Conservation (phyloP, 2,888 invertebrate species). For the Halictus ligatus region DNA sequence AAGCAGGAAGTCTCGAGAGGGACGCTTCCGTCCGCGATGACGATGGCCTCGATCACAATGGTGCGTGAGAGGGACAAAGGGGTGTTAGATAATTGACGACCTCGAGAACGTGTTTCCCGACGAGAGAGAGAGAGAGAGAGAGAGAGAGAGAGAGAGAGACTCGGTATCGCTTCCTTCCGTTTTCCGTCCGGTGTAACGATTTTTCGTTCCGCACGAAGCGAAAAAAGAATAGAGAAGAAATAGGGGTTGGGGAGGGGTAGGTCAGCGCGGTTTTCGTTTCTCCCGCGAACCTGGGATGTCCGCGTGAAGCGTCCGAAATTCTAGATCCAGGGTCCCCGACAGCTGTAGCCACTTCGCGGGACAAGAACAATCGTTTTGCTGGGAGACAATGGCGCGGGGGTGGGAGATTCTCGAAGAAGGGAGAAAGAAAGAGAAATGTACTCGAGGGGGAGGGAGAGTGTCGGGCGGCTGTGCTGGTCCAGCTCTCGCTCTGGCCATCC, state of each 20-base stretch:
- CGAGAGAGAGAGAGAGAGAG: too few species aligned
- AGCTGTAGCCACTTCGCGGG: conserved; percentile 10
- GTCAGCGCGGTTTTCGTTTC: not conserved
- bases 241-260: too few species aligned
- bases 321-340: not conserved
- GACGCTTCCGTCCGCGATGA: conserved; percentile 69
- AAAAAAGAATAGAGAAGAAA: not conserved
- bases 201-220: not conserved
- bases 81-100: conserved; percentile 61
- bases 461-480: not conserved
- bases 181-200: conserved; percentile 16
- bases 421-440: not conserved
- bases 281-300: not conserved
- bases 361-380: not conserved
- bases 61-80: conserved; percentile 69
- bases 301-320: not conserved
- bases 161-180: conserved; percentile 43
- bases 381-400: not conserved
- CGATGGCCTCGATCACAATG: conserved; percentile 70
- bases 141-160: not conserved
- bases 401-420: not conserved
- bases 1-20: conserved; percentile 75
- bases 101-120: not conserved
- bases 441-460: not conserved
- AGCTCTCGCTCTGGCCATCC: not conserved